Percentiles rank a stretch among this genome's conserved stretches.
These are phyloP conservation scores for Thamnaconus septentrionalis DNA, from an alignment of 2,113 vertebrate genomes.

Conservation along the genomic window DNA sequence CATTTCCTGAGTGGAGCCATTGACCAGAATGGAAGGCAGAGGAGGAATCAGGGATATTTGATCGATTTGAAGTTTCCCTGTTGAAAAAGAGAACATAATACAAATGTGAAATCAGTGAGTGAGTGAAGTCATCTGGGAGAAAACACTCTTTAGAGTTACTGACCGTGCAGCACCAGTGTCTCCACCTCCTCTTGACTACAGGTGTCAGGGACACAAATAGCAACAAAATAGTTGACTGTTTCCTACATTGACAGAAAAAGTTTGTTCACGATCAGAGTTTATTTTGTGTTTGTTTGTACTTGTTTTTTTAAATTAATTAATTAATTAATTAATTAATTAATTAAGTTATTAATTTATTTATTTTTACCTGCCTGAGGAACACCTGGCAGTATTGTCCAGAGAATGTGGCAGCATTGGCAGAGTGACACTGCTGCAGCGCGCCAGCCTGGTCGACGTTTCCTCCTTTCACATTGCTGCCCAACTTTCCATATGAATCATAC, in stretches of 20 bases:
- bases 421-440: conserved; percentile 76
- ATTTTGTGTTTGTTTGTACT: not conserved
- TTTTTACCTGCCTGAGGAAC: conserved; percentile 76
- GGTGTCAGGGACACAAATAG: conserved; percentile 83
- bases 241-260: conserved; percentile 58
- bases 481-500: conserved; percentile 84
- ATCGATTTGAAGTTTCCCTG: conserved; percentile 76
- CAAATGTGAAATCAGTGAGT: conserved; percentile 1
- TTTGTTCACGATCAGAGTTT: not conserved
- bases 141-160: conserved; percentile 23
- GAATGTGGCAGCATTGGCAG: conserved; percentile 66
- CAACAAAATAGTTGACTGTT: conserved; percentile 75
- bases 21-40: conserved; percentile 69
- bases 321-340: no score
- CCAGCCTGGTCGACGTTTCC: conserved; percentile 82
- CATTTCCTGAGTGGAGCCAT: conserved; percentile 67
- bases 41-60: conserved; percentile 73
- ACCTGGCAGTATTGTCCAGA: conserved; percentile 83
- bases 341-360: not conserved
- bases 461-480: conserved; percentile 78
- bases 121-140: not conserved
- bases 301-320: no score
- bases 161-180: conserved; percentile 71
- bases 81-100: conserved; percentile 11
- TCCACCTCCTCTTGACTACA: conserved; percentile 79